Base-by-base conservation (phyloP, 2,797 vertebrate species). In the Hydrolagus colliei region DNA sequence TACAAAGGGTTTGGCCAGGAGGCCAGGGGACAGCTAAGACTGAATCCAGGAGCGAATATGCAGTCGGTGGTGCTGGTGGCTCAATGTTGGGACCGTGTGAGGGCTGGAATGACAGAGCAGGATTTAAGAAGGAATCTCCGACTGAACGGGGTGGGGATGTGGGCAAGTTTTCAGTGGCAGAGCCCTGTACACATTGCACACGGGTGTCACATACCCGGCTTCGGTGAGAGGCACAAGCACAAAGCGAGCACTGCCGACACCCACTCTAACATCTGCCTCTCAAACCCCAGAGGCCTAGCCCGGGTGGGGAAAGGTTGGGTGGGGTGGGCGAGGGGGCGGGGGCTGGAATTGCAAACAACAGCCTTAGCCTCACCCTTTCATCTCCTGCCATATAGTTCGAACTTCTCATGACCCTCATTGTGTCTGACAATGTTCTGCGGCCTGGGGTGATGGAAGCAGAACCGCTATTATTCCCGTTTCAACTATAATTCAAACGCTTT, bases 141-240 rank as follows among this genome's bases (percentile, higher is more conserved):
- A 20, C 65, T 27, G 10, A 71, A 41, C 71, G 63, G 71, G 22
- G 0, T 71, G 32, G 79, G 65, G 35, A 84, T 68, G 41, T 20
- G 20, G 6, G 67, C 63, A 67, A 71, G 35, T 0, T 7, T 27
- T 32, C 67, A 67, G 65, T 84, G 79, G 32, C 79, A 84, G 22
- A 71, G n/a, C 22, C 52, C 20, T 27, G n/a, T 61, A 65, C 20
- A 13, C 61, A 61, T 86, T 91, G 90, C 93, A 93, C 89, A 88
- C 73, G 88, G 90, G 91, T 90, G 90, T 87, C 89, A 92, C 89
- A 92, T 91, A 92, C 92, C 92, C 76, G 92, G 90, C 87, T 90
- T 92, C 92, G 92, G 92, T 92, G 93, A 91, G 88, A 92, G 92
- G 86, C 41, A 90, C 90, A 91, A 90, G 88, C 92, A 91, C 89